A percentile compares a stretch with the other conserved stretches of the same genome.
Conservation (phyloP, 2,888 invertebrate species). For the Oscheius sp. region DNA sequence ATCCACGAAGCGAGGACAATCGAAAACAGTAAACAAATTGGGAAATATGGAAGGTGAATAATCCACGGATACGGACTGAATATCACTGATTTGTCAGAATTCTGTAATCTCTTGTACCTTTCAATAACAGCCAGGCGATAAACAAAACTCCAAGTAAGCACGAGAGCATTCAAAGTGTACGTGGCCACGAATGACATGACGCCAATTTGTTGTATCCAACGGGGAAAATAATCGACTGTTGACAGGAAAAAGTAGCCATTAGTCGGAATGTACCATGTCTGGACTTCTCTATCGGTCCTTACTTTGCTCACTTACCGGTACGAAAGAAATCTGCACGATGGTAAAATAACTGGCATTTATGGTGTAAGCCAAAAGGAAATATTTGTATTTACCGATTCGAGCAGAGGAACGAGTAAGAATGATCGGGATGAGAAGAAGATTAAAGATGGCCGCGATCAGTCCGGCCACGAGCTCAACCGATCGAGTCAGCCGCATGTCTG, state of each 20-base stretch:
- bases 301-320: background rate
- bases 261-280: slow-evolving; percentile 9
- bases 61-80: slow-evolving; percentile 5
- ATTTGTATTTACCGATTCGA: background rate
- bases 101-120: background rate
- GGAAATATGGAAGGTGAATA: background rate
- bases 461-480: background rate
- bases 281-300: too few species aligned
- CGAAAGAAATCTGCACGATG: background rate
- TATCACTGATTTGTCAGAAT: background rate
- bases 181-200: background rate
- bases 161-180: background rate
- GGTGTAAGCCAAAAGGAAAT: slow-evolving; percentile 7
- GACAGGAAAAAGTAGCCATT: slow-evolving; percentile 21
- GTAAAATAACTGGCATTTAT: background rate
- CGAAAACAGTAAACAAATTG: background rate
- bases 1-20: background rate
- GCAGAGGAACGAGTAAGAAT: background rate
- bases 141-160: background rate
- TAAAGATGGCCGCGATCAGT: background rate
- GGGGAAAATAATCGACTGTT: slow-evolving; percentile 6
- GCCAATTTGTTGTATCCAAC: slow-evolving; percentile 6
- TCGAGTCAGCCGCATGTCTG: background rate
- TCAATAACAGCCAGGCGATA: slow-evolving; percentile 12
- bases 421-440: slow-evolving; percentile 5